A percentile compares a stretch with the other conserved stretches of the same genome.
Conservation (phyloP, 1,140 invertebrate species). For the Neocloeon triangulifer region DNA sequence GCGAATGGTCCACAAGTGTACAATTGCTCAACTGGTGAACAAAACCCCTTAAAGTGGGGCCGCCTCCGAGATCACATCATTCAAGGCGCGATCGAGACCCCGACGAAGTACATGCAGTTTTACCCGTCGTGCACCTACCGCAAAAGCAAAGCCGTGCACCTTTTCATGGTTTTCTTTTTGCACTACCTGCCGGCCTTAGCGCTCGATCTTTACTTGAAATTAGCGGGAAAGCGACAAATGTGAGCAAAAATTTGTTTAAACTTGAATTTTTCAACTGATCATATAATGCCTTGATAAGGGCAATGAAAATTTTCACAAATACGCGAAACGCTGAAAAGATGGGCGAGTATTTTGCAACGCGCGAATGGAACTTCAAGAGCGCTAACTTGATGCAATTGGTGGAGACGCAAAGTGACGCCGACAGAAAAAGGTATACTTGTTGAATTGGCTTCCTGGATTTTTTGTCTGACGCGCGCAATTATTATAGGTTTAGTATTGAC, state of each 20-base stretch:
- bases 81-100: constrained; percentile 44
- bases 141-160: constrained; percentile 43
- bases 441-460: no score
- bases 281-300: no score
- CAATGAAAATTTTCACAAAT: constrained; percentile 63
- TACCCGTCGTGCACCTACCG: constrained; percentile 62
- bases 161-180: constrained; percentile 38
- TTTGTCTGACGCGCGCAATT: constrained; percentile 31
- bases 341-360: constrained; percentile 67
- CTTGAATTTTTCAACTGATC: constrained; percentile 8
- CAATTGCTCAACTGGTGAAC: constrained; percentile 72
- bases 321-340: constrained; percentile 51
- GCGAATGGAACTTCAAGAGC: constrained; percentile 66
- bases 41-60: constrained; percentile 69
- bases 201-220: constrained; percentile 41
- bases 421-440: no score
- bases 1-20: constrained; percentile 52
- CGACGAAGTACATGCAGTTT: constrained; percentile 64
- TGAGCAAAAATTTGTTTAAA: no score
- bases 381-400: constrained; percentile 46
- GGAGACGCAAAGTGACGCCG: no score
- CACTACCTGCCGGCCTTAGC: constrained; percentile 61
- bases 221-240: constrained; percentile 54
- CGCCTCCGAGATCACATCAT: constrained; percentile 41
- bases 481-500: constrained; percentile 31